Evolutionary conservation across 2,797 vertebrate genomes (phyloP).

Genomic region (Falco peregrinus): DNA sequence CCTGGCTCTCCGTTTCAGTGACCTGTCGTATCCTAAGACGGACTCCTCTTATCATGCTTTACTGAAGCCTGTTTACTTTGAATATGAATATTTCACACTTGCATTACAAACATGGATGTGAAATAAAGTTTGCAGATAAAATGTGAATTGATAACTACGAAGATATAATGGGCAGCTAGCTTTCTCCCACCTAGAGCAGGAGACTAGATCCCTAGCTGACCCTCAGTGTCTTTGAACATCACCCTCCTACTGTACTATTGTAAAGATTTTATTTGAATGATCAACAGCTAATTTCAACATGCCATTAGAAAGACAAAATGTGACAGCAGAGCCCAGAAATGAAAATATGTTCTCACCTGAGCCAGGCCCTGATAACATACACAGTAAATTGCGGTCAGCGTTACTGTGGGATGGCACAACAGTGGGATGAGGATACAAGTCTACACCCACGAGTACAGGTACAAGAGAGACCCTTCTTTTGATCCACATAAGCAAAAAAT

Average conservation of each 20-base stretch:
- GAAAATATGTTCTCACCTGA: background rate
- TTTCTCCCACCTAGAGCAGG: background rate
- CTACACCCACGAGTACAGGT: background rate
- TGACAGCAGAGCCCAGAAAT: background rate
- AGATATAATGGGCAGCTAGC: rapidly evolving
- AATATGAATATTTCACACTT: background rate
- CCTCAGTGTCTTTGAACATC: background rate
- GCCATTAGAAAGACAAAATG: background rate
- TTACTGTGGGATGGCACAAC: background rate
- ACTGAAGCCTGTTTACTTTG: background rate
- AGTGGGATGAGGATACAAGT: background rate
- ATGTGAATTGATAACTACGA: background rate
- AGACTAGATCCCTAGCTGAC: background rate
- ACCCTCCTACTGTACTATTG: background rate
- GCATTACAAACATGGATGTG: background rate
- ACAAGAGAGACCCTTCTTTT: background rate
- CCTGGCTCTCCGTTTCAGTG: background rate
- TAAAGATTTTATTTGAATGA: background rate
- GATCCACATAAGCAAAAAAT: background rate
- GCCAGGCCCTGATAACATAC: background rate
- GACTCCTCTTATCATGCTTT: background rate
- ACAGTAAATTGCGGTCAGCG: rapidly evolving
- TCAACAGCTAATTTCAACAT: background rate
- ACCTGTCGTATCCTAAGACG: background rate
- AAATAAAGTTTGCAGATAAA: background rate